phyloP scores from a whole-genome alignment of 2,888 invertebrate genomes.

The Leptinotarsa tumamoca region DNA sequence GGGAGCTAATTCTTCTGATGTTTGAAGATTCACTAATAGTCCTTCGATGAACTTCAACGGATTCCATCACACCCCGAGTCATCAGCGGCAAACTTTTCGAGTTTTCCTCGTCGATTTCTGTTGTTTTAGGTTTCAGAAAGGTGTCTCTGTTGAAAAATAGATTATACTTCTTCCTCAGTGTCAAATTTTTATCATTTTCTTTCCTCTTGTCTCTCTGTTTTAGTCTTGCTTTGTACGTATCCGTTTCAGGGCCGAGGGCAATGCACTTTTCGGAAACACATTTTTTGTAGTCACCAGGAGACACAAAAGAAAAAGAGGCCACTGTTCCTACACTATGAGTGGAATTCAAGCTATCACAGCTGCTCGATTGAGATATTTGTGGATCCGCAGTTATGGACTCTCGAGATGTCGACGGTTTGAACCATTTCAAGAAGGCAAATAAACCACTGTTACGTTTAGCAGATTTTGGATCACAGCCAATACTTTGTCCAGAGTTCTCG shows the following conservation, averaged over 20 bases:
- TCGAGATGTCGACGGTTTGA: slow-evolving; percentile 70
- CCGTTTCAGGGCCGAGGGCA: slow-evolving; percentile 72
- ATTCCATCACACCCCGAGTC: slow-evolving; percentile 56
- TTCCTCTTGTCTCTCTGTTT: slow-evolving; percentile 72
- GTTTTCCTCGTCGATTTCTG: slow-evolving; percentile 52
- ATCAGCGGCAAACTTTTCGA: slow-evolving; percentile 66
- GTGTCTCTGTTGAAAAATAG: slow-evolving; percentile 66
- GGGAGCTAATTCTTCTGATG: slow-evolving; percentile 71
- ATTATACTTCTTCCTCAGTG: slow-evolving; percentile 76
- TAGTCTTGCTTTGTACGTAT: slow-evolving; percentile 74
- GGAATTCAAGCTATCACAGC: slow-evolving; percentile 75
- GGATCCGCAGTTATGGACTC: slow-evolving; percentile 61
- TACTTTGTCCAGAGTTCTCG: slow-evolving; percentile 61
- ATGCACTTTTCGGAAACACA: slow-evolving; percentile 57
- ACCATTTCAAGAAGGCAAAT: slow-evolving; percentile 80
- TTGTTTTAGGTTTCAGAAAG: slow-evolving; percentile 51
- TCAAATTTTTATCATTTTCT: slow-evolving; percentile 71
- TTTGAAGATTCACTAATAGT: slow-evolving; percentile 74
- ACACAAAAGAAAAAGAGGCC: slow-evolving; percentile 78
- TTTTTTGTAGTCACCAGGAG: slow-evolving; percentile 68
- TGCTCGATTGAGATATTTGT: slow-evolving; percentile 64
- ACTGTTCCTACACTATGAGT: slow-evolving; percentile 79
- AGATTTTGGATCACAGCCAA: slow-evolving; percentile 64
- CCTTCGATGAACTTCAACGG: slow-evolving; percentile 67
- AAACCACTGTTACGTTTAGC: slow-evolving; percentile 67